Base-by-base conservation (phyloP, 64 coral and sea anemone genomes). In the Actinia tenebrosa region DNA sequence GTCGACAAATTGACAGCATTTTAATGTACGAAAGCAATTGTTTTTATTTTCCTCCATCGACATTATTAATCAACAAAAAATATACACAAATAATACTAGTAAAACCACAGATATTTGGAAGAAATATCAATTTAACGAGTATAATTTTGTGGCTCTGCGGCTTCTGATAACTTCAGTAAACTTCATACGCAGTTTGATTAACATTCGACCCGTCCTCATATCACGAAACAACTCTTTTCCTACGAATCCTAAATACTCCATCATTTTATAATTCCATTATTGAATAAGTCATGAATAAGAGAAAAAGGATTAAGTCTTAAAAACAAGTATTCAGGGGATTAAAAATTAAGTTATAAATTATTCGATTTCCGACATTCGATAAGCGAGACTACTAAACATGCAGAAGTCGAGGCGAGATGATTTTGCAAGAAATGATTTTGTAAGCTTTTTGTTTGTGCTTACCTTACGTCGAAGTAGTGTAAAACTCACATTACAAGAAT, bases 381-480 rank as follows among this genome's bases (percentile, higher is more conserved):
- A 81, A 37, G 30, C 30, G 30, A 37, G 30, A 37, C 30, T 37
- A 37, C 42, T 46, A 3, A 18, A 78, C 75, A n/a, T 13, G 44
- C 3, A 17, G 14, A 37, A 78, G 25, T 37, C 75, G 44, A 26
- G 16, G 10, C 44, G 25, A 58, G 13, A n/a, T n/a, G n/a, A n/a
- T n/a, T n/a, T n/a, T n/a, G n/a, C n/a, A 58, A 50, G 47, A 50
- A 50, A 11, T 58, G 56, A 13, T 58, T 58, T 58, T 16, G 56
- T 58, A 58, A 58, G 56, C 56, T 25, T 23, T 66, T 37, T 37
- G 4, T 20, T 66, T 23, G 22, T 8, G 63, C 83, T 63, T 88
- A 97, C 94, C 88, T 97, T 97, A 19, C 91, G 75, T 56, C 84
- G 84, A 77, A 97, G 91, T 45, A 97, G 2, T 1, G 84, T 90